phyloP scores from a whole-genome alignment of 2,888 invertebrate genomes.

The Campoplex capitator region DNA sequence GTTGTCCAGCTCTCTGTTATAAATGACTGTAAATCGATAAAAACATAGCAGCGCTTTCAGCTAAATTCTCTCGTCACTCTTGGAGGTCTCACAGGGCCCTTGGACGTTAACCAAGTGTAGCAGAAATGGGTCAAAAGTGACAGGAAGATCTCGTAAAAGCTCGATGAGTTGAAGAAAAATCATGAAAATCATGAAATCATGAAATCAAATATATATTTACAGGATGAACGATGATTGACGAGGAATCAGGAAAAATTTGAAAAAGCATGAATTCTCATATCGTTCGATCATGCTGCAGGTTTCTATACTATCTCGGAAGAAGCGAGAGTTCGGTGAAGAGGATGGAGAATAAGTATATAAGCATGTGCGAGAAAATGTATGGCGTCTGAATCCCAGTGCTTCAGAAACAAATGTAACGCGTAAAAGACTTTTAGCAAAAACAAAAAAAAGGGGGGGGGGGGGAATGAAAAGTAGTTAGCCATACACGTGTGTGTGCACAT shows the following conservation, averaged over 20 bases:
- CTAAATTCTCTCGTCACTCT: too few relatives aligned
- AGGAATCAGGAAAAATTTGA: background rate
- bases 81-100: too few relatives aligned
- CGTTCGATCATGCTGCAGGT: background rate
- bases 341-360: background rate
- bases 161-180: background rate
- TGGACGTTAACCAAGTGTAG: too few relatives aligned
- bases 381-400: slow-evolving; percentile 10
- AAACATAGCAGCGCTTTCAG: background rate
- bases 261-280: background rate
- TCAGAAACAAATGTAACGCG: slow-evolving; percentile 26
- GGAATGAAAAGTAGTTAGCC: background rate
- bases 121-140: too few relatives aligned
- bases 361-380: slow-evolving; percentile 1
- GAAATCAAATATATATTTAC: background rate
- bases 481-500: background rate
- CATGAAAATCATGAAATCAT: too few relatives aligned
- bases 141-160: background rate
- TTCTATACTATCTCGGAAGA: slow-evolving; percentile 1
- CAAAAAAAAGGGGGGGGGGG: background rate
- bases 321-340: background rate
- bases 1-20: background rate
- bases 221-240: background rate
- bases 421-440: slow-evolving; percentile 1
- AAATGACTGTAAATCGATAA: background rate